Conservation (phyloP, 2,888 invertebrate genomes). For the Caenorhabditis sp. region DNA sequence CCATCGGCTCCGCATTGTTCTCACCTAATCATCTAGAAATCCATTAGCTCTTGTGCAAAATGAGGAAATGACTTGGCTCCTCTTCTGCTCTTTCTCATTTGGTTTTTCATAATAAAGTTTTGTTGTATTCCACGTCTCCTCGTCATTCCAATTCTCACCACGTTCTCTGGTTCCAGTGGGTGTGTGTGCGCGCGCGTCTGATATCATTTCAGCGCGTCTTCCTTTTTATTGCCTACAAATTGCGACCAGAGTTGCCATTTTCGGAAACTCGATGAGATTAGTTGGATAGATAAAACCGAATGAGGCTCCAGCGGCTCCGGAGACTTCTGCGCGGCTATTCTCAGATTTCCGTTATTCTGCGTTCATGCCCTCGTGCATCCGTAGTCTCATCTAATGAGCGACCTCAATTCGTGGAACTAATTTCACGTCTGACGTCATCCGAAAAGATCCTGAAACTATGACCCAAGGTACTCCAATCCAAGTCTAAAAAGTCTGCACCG, state of each 20-base stretch:
- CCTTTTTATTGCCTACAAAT: slow-evolving; percentile 31
- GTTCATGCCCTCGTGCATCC: slow-evolving; percentile 31
- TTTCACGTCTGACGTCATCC: not conserved
- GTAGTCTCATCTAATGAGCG: slow-evolving; percentile 9
- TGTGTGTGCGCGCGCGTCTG: not conserved
- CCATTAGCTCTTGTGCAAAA: slow-evolving; percentile 40
- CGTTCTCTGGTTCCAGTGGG: slow-evolving; percentile 1
- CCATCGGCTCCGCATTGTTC: slow-evolving; percentile 14
- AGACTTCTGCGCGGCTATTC: not conserved
- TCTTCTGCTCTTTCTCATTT: not conserved
- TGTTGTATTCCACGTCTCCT: not conserved
- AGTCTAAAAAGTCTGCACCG: not conserved
- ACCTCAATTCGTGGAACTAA: not conserved
- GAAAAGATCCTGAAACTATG: not conserved
- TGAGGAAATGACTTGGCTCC: not conserved
- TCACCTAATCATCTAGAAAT: slow-evolving; percentile 29
- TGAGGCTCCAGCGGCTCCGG: not conserved
- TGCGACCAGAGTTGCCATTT: slow-evolving; percentile 31
- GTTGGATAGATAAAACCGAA: slow-evolving; percentile 39
- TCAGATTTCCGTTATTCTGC: slow-evolving; percentile 23
- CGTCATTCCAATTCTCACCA: not conserved
- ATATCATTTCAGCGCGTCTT: slow-evolving; percentile 25
- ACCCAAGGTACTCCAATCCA: no score
- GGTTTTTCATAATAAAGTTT: slow-evolving; percentile 1
- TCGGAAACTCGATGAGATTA: slow-evolving; percentile 45